phyloP scores from a whole-genome alignment of 2,797 vertebrate genomes.

The Orestias chungarensis region DNA sequence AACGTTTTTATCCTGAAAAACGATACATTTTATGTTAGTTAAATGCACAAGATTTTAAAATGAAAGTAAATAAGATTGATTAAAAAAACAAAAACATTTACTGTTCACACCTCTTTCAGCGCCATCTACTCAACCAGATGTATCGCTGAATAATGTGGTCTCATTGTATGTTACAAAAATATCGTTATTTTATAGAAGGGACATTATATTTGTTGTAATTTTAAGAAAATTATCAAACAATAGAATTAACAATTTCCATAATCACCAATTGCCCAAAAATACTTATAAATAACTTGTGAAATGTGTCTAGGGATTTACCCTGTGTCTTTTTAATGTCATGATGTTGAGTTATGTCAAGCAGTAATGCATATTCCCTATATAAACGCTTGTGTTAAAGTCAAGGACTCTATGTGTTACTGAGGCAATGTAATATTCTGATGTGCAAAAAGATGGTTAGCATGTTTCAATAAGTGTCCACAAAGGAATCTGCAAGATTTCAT shows the following conservation, averaged over 20 bases:
- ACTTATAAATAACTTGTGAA: background rate
- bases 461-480: slow-evolving; percentile 53
- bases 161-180: background rate
- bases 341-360: background rate
- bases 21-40: too few species aligned
- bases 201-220: background rate
- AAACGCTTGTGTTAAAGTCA: background rate
- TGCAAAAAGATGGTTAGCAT: slow-evolving; percentile 19
- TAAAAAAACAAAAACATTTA: background rate
- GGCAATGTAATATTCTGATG: slow-evolving; percentile 27
- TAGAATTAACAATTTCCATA: background rate
- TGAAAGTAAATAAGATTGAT: background rate
- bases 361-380: background rate
- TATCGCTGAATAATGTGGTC: background rate
- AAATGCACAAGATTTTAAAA: background rate
- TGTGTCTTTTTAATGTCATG: background rate
- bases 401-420: background rate
- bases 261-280: background rate
- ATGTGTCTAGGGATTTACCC: background rate
- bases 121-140: background rate
- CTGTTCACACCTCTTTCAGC: background rate
- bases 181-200: background rate
- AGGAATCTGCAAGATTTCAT: slow-evolving; percentile 36
- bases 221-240: background rate
- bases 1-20: too few species aligned